Conservation (phyloP, 2,113 vertebrate genomes). For the Pelecanus crispus region DNA sequence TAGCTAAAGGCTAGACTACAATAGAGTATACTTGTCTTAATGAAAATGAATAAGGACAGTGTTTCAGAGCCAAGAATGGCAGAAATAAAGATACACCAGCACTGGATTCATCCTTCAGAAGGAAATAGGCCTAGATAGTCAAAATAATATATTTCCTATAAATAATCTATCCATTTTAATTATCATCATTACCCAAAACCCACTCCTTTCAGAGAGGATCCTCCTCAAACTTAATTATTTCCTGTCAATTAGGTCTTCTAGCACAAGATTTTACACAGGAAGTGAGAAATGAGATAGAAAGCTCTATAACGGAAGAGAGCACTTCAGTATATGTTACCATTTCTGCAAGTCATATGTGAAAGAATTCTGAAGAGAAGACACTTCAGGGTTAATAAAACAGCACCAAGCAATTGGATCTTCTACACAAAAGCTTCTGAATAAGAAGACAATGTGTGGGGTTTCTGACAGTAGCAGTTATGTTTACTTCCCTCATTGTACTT, state of each 20-base stretch:
- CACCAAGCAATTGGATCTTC: background rate
- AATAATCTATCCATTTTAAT: background rate
- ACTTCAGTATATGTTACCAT: background rate
- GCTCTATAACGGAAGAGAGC: background rate
- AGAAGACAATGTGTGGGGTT: background rate
- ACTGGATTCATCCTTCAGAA: background rate
- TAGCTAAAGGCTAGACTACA: background rate
- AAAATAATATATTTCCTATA: background rate
- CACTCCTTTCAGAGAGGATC: background rate
- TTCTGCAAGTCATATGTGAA: background rate
- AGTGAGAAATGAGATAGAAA: background rate
- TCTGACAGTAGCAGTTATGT: background rate
- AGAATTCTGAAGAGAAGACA: background rate
- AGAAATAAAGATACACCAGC: background rate
- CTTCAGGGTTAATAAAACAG: background rate
- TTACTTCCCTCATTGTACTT: background rate
- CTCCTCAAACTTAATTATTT: background rate
- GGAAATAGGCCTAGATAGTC: background rate
- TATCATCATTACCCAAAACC: background rate
- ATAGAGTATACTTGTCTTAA: background rate
- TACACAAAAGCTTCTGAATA: background rate
- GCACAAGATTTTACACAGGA: background rate
- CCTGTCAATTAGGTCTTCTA: background rate
- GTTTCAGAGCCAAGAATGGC: constrained; percentile 14
- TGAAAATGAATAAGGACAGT: background rate